Evolutionary conservation across 2,113 vertebrate species (phyloP).

Genomic region (Ramphastos sulfuratus): DNA sequence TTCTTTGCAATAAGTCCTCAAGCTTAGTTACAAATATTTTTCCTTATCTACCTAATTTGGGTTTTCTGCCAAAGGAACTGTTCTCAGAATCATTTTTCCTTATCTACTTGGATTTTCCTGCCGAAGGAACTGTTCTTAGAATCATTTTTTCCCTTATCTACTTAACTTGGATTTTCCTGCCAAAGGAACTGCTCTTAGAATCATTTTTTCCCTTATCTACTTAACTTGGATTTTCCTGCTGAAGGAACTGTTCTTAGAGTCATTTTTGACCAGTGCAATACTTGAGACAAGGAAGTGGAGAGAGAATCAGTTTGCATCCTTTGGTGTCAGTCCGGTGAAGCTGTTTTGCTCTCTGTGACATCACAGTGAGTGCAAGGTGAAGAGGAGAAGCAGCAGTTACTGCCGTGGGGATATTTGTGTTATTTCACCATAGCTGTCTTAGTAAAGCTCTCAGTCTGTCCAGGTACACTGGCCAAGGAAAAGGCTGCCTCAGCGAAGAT

Average conservation of each 20-base stretch:
- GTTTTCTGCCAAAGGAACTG: background rate
- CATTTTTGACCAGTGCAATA: background rate
- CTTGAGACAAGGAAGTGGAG: background rate
- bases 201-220: background rate
- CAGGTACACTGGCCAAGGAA: background rate
- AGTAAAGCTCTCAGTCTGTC: background rate
- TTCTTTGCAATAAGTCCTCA: background rate
- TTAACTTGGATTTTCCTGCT: background rate
- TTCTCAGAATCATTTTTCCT: too few relatives aligned
- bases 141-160: too few relatives aligned
- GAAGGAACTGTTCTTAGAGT: background rate
- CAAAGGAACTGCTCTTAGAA: too few relatives aligned
- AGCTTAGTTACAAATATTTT: background rate
- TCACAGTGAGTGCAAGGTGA: background rate
- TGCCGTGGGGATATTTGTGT: background rate
- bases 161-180: too few relatives aligned
- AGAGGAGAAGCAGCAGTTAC: background rate
- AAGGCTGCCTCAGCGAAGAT: background rate
- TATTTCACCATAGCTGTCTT: rapidly evolving
- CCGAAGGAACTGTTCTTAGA: too few relatives aligned
- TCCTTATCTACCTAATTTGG: background rate
- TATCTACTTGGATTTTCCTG: too few relatives aligned
- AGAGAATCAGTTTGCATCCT: background rate
- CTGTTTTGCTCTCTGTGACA: background rate
- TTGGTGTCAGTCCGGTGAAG: background rate